Evolutionary conservation across 2,888 invertebrate species (phyloP), one percentile per base, ranked within the genome.

Genomic region (Lithophane semibrunnea): DNA sequence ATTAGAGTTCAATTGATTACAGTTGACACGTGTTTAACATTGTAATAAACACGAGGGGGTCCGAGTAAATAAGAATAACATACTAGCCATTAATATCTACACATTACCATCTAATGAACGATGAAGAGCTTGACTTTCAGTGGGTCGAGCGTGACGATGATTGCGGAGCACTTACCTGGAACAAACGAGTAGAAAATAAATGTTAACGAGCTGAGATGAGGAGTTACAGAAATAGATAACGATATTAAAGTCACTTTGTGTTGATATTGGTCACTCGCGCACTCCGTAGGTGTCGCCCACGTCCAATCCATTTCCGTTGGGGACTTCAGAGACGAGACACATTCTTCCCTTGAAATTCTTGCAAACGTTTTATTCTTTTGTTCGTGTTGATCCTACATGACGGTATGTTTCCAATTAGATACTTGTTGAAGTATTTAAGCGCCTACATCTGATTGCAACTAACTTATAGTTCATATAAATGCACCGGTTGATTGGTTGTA

Each of bases 251-350:
- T 95, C 93, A 93, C 91, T 90, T 89, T 88, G 88, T 86, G 90
- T 90, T 82, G 90, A 89, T 93, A 92, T 92, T 92, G 95, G 95
- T 93, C 94, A 94, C 89, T 93, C 90, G 91, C 90, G 90, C 91
- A 88, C 88, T 85, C 89, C 90, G 95, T 94, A 94, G 94, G 95
- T 94, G 93, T 93, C 94, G 93, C 96, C 96, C 95, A 96, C 95
- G 94, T 93, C 89, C 91, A 89, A 86, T 91, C 92, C 92, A 91
- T 94, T 95, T 95, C 95, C 95, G 95, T 90, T 92, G 92, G 85
- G 90, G 88, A 93, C 91, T 91, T 89, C 84, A 89, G 87, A 92
- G 90, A 92, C 89, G 89, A 91, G 90, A 92, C 92, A 91, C 88
- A 90, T 88, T 92, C 88, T 91, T 92, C 91, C 91, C 90, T 91